phyloP scores from a whole-genome alignment of 2,113 vertebrate species.

The Corythornis cristatus region DNA sequence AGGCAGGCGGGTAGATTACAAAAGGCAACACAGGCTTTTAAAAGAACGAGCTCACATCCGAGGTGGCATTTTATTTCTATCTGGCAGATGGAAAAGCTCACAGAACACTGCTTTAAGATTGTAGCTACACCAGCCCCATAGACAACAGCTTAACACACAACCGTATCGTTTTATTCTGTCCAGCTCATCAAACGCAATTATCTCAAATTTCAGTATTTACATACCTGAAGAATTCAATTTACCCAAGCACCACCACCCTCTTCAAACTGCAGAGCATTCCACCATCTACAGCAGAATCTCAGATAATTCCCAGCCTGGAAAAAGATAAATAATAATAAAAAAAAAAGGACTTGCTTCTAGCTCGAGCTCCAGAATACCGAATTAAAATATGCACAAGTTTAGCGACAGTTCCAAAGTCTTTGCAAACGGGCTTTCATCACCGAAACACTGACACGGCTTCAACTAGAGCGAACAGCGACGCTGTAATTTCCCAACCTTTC shows the following conservation, averaged over 20 bases:
- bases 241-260: constrained; percentile 17
- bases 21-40: not conserved
- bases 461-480: not conserved
- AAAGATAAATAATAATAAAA: not conserved
- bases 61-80: not conserved
- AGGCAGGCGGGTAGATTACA: not conserved
- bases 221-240: constrained; percentile 15
- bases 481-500: constrained; percentile 26
- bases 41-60: not conserved
- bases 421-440: constrained; percentile 17
- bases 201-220: constrained; percentile 10
- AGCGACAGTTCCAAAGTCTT: constrained; percentile 1
- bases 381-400: not conserved
- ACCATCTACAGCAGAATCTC: not conserved
- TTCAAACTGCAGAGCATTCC: not conserved
- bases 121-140: not conserved
- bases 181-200: not conserved
- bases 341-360: not conserved
- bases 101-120: not conserved
- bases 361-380: not conserved
- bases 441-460: constrained; percentile 46
- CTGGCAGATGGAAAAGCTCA: not conserved
- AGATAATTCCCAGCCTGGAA: not conserved
- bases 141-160: not conserved
- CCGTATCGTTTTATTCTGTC: not conserved